phyloP scores from a whole-genome alignment of 1,140 invertebrate species.

The Aphaenogaster rudis region DNA sequence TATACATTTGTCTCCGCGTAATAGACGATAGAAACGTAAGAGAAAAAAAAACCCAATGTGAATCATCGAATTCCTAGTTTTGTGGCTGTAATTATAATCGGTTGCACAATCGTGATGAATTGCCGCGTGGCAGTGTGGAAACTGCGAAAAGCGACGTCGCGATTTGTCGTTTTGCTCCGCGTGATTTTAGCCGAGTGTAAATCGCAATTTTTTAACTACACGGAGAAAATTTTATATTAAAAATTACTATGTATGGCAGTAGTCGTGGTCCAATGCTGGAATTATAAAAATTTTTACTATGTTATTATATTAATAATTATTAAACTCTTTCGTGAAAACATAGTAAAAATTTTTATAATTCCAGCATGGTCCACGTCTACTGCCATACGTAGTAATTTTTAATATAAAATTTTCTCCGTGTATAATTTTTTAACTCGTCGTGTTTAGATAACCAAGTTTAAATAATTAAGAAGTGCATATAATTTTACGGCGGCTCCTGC shows the following conservation, averaged over 20 bases:
- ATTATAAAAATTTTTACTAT: too few species aligned
- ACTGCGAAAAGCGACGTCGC: neutral
- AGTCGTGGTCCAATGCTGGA: too few species aligned
- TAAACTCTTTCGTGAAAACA: too few species aligned
- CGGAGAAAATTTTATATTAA: too few species aligned
- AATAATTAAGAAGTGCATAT: neutral
- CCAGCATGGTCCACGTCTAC: too few species aligned
- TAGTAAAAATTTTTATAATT: too few species aligned
- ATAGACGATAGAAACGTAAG: neutral
- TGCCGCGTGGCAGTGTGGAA: neutral
- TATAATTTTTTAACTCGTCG: neutral
- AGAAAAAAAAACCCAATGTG: neutral
- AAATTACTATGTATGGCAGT: too few species aligned
- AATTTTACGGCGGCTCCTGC: neutral
- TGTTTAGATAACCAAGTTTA: neutral
- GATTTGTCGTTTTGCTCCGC: neutral
- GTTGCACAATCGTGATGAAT: conserved; percentile 5
- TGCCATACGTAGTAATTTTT: too few species aligned
- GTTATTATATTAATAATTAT: too few species aligned
- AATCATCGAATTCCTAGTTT: conserved; percentile 3
- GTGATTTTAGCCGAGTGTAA: neutral
- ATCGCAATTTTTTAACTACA: neutral
- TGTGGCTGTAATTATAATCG: neutral
- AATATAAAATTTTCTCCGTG: too few species aligned
- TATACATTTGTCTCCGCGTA: neutral